Percentiles rank a stretch among this genome's conserved stretches.
Conservation (phyloP, 2,888 invertebrate species). For the Meliscaeva auricollis region DNA sequence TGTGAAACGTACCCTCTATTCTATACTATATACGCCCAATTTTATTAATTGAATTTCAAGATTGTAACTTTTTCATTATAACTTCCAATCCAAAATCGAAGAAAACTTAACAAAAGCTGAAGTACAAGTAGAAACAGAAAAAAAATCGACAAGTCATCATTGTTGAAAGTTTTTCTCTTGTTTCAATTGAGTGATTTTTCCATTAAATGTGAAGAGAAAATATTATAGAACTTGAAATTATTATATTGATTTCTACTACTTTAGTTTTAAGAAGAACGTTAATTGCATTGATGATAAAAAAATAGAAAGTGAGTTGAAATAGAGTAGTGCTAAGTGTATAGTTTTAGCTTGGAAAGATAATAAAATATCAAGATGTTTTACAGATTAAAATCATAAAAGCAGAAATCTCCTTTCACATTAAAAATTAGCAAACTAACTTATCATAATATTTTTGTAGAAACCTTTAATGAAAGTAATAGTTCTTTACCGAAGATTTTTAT, state of each 20-base stretch:
- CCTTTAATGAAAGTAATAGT: too few relatives aligned
- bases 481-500: too few relatives aligned
- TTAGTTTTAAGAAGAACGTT: not conserved
- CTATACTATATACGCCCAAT: not conserved
- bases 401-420: too few relatives aligned
- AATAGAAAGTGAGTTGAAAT: too few relatives aligned
- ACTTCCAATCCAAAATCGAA: slow-evolving; percentile 6
- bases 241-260: not conserved
- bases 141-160: slow-evolving; percentile 11
- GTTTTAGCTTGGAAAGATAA: too few relatives aligned
- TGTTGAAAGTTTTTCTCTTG: slow-evolving; percentile 3
- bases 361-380: too few relatives aligned
- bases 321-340: too few relatives aligned
- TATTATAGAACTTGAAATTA: not conserved
- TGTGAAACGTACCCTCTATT: not conserved
- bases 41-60: slow-evolving; percentile 41
- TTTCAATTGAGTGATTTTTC: slow-evolving; percentile 20
- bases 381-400: too few relatives aligned
- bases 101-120: slow-evolving; percentile 26
- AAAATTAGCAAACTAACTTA: too few relatives aligned
- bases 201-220: not conserved
- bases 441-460: too few relatives aligned
- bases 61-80: slow-evolving; percentile 57
- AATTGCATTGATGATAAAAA: too few relatives aligned
- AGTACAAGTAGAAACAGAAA: too few relatives aligned